These are phyloP conservation scores for Acanthosepion pharaonis DNA, from an alignment of 2,888 invertebrate species.

Conservation along the genomic window DNA sequence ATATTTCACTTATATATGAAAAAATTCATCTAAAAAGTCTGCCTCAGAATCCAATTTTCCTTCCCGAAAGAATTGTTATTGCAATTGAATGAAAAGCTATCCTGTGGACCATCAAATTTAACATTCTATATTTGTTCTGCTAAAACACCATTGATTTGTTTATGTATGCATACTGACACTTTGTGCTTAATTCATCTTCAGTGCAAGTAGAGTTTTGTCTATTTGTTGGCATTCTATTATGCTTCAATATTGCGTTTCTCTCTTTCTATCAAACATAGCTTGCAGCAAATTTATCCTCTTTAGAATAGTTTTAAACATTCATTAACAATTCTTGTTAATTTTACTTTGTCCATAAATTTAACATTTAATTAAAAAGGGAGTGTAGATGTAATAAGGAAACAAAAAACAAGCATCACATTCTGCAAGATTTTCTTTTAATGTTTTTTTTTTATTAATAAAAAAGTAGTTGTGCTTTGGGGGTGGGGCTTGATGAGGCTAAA, in stretches of 20 bases:
- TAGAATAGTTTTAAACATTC: neutral
- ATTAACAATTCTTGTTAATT: neutral
- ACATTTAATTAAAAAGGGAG: neutral
- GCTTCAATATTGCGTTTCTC: neutral
- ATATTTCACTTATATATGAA: neutral
- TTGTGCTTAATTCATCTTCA: neutral
- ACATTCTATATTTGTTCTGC: neutral
- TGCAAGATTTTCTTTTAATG: no score
- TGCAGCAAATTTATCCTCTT: neutral
- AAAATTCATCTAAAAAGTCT: neutral
- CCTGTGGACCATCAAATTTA: neutral
- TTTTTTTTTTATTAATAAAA: no score
- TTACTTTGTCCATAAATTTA: neutral
- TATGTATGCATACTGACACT: neutral
- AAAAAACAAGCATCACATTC: no score
- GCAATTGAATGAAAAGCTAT: neutral
- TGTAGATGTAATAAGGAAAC: neutral
- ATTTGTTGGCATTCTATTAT: neutral
- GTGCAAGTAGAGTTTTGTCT: neutral
- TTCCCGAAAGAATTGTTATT: neutral
- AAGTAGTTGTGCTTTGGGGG: no score
- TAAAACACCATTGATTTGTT: conserved; percentile 6
- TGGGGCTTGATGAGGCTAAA: no score
- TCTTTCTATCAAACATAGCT: neutral
- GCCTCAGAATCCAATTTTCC: neutral